Evolutionary conservation across 1,140 invertebrate genomes (phyloP).

Genomic region (Chrysomallon squamiferum): DNA sequence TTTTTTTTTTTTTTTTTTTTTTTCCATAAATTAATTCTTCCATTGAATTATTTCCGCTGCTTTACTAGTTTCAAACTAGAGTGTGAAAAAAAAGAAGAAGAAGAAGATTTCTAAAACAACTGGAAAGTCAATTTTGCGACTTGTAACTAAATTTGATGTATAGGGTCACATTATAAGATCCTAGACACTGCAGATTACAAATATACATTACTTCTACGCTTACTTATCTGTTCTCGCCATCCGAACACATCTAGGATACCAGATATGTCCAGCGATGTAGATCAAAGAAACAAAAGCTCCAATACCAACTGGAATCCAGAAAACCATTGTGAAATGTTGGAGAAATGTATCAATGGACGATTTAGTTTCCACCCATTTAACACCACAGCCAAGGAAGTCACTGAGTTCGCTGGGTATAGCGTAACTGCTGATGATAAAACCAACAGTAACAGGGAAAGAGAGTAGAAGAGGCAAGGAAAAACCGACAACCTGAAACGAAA

Average conservation of each 20-base stretch:
- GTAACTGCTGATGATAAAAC: slow-evolving; percentile 71
- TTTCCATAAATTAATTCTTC: no score
- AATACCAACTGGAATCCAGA: slow-evolving; percentile 28
- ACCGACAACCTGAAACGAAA: slow-evolving; percentile 95
- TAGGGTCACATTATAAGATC: no score
- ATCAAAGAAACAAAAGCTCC: slow-evolving; percentile 93
- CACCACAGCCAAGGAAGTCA: slow-evolving; percentile 1
- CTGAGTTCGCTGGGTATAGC: slow-evolving; percentile 1
- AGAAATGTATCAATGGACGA: slow-evolving; percentile 22
- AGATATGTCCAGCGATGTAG: slow-evolving; percentile 95
- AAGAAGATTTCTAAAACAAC: no score
- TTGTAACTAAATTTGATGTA: no score
- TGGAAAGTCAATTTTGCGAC: no score
- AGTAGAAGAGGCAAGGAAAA: slow-evolving; percentile 94
- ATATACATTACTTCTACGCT: no score
- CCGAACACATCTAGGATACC: slow-evolving; percentile 96
- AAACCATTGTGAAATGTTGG: slow-evolving; percentile 7
- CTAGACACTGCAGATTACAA: no score
- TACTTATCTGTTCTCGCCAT: slow-evolving; percentile 91
- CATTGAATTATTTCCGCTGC: no score
- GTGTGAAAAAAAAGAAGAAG: no score
- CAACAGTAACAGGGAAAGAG: slow-evolving; percentile 87
- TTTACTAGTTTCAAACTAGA: no score
- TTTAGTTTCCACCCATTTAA: slow-evolving; percentile 15
- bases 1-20: no score